Evolutionary conservation across 64 coral and sea anemone species (phyloP).

Genomic region (Montipora efflorescens): DNA sequence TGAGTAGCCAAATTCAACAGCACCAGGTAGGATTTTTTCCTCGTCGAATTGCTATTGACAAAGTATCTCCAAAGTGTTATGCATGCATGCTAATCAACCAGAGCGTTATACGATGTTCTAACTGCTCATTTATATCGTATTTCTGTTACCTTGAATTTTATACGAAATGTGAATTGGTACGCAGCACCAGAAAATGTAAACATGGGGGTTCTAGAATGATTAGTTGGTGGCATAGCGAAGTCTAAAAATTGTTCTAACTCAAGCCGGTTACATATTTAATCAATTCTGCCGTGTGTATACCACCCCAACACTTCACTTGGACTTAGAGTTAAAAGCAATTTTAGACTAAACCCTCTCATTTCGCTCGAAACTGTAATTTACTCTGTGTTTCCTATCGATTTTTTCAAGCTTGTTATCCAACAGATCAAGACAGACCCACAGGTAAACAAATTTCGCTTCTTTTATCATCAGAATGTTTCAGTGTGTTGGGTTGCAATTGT

Average conservation of each 20-base stretch:
- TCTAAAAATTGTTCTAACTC: conserved; percentile 30
- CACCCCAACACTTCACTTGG: conserved; percentile 43
- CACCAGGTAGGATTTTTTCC: conserved; percentile 85
- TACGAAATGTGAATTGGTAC: neutral
- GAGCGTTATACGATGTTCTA: conserved; percentile 60
- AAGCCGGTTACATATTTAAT: conserved; percentile 64
- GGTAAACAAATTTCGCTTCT: conserved; percentile 77
- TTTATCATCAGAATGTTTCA: conserved; percentile 65
- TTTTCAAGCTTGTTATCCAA: conserved; percentile 83
- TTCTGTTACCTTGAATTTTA: neutral
- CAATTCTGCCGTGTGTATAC: conserved; percentile 44
- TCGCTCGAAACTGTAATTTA: conserved; percentile 40
- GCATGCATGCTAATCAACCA: conserved; percentile 31
- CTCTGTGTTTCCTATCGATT: conserved; percentile 36
- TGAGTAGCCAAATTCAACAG: conserved; percentile 87
- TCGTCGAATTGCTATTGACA: conserved; percentile 31
- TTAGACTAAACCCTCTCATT: neutral
- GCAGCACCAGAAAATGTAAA: neutral
- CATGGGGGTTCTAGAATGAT: neutral
- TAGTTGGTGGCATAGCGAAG: neutral
- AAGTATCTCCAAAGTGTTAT: conserved; percentile 61
- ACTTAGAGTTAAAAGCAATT: conserved; percentile 11
- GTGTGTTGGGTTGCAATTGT: conserved; percentile 43
- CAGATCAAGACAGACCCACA: conserved; percentile 91
- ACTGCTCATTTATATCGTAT: conserved; percentile 49